Evolutionary conservation across 1,140 invertebrate genomes (phyloP), one percentile per base, ranked within the genome.

Genomic region (Drosophila suzukii): DNA sequence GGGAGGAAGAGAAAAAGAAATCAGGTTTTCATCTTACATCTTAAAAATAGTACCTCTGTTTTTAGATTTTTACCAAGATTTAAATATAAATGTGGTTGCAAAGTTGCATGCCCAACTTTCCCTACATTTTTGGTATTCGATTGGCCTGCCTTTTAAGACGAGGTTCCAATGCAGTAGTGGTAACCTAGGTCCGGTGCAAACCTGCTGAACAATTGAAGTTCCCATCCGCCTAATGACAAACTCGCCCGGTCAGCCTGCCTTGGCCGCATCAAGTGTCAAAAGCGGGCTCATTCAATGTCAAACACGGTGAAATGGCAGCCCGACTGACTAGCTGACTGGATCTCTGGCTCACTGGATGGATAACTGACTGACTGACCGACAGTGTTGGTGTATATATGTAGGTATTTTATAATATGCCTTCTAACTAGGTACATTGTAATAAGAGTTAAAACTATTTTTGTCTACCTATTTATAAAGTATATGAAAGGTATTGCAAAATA

Each of bases 281-380:
- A 90, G 65, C 77, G 59, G 81, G 51, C 84, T 76, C 85, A 89
- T 89, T 89, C 85, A 89, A 89, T 90, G 84, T 90, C 84, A 90
- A 70, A 59, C 84, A 50, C 53, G 79, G 72, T 89, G 81, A 84
- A 88, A 88, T 89, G 81, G 76, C 76, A 70, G 67, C 70, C 71
- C 62, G 68, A 89, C 75, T 72, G 75, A 78, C 62, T 68, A 65
- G 53, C 68, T 62, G 47, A 50, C 61, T 44, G 60, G 27, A 43
- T 24, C 60, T 32, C 43, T 62, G 59, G 38, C 27, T 43, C 12
- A 17, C 55, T 41, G 60, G 60, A 62, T 62, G 60, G 60, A 62
- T 62, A 39, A n/a, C 55, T 70, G 62, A 65, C 54, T 66, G 72
- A 44, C 17, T 59, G 67, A 65, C 61, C 51, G 75, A 43, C 44